Evolutionary conservation across 2,797 vertebrate species (phyloP).

Genomic region (Lepus oiostolus): DNA sequence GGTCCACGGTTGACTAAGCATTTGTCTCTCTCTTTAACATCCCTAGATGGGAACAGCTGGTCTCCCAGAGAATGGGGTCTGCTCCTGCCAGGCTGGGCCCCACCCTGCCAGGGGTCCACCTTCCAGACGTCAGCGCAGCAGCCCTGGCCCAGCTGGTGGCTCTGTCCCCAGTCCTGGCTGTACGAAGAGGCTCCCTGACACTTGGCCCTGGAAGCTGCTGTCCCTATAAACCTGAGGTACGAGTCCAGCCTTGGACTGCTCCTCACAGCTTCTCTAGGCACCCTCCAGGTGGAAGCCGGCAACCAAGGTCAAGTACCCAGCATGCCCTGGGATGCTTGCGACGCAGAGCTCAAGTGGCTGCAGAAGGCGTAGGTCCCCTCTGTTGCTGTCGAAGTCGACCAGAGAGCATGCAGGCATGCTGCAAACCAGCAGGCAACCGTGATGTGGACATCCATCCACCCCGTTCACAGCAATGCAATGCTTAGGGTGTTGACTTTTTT

Average conservation of each 20-base stretch:
- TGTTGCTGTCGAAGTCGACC: background rate
- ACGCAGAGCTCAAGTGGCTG: no score
- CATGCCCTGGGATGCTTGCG: background rate
- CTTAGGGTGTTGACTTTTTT: background rate
- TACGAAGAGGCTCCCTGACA: background rate
- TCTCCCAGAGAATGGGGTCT: rapidly evolving
- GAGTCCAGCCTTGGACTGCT: background rate
- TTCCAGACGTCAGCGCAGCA: rapidly evolving
- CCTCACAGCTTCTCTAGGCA: background rate
- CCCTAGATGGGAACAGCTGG: rapidly evolving
- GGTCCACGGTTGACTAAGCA: rapidly evolving
- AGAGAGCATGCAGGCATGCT: background rate
- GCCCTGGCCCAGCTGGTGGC: rapidly evolving
- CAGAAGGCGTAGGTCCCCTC: background rate
- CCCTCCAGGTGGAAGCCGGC: background rate
- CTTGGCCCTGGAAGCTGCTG: background rate
- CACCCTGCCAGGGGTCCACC: background rate
- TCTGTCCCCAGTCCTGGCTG: rapidly evolving
- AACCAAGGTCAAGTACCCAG: background rate
- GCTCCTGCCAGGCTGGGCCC: rapidly evolving
- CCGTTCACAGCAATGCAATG: background rate
- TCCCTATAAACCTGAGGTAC: background rate
- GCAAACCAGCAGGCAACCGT: background rate
- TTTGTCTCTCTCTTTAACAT: background rate
- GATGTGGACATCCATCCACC: background rate